Percentiles rank a stretch among this genome's conserved stretches.
Conservation (phyloP, 2,888 invertebrate genomes). For the Frankliniella fusca region DNA sequence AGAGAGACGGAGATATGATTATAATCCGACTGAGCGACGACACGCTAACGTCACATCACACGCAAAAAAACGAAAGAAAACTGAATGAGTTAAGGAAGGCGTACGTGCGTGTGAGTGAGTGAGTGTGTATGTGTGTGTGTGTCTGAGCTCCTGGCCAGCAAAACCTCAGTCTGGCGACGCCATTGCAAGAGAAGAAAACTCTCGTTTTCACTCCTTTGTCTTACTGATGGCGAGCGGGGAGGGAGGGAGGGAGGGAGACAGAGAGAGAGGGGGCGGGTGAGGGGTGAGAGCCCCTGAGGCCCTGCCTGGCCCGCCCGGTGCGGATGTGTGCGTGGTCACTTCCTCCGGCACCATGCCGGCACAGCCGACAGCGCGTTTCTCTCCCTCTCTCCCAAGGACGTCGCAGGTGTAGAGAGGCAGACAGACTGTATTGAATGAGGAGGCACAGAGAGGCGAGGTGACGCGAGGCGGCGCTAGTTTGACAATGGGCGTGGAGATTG, state of each 20-base stretch:
- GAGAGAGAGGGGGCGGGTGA: neutral
- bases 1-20: too few species aligned
- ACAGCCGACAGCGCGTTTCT: neutral
- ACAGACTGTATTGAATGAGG: neutral
- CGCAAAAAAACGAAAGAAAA: neutral
- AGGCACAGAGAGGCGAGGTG: neutral
- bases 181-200: conserved; percentile 19
- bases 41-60: neutral
- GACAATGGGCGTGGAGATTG: neutral
- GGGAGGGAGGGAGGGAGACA: neutral
- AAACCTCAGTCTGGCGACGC: neutral
- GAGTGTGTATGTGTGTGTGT: neutral
- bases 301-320: neutral
- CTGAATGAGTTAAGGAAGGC: neutral
- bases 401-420: neutral
- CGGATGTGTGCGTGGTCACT: conserved; percentile 20
- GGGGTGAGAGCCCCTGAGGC: neutral
- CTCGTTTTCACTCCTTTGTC: conserved; percentile 24
- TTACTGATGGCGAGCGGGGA: neutral
- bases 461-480: neutral
- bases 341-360: neutral
- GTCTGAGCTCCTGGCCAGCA: neutral
- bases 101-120: neutral
- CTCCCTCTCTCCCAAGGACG: neutral
- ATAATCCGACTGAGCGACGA: neutral